Evolutionary conservation across 2,888 invertebrate species (phyloP), one percentile per base, ranked within the genome.

Genomic region (Calephelis perditalis): DNA sequence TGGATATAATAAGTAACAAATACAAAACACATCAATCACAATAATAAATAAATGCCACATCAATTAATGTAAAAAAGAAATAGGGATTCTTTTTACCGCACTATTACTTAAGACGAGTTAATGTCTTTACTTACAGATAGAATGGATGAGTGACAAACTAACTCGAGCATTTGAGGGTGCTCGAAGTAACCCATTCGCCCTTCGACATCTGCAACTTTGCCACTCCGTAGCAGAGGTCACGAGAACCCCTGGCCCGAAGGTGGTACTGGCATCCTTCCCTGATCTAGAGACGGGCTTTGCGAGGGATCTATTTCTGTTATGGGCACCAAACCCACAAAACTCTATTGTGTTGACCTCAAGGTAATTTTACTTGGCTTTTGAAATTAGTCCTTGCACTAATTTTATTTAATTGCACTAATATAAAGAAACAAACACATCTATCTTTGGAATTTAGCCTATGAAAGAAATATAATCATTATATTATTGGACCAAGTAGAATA

Each of bases 71-170:
- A n/a, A n/a, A n/a, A n/a, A n/a, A n/a, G n/a, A n/a, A n/a, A n/a
- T n/a, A n/a, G n/a, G n/a, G n/a, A n/a, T n/a, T n/a, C n/a, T n/a
- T n/a, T n/a, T n/a, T n/a, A n/a, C n/a, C n/a, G n/a, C n/a, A n/a
- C n/a, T n/a, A n/a, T n/a, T n/a, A n/a, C n/a, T n/a, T n/a, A 26
- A 1, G 1, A 26, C 3, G 3, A 2, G 3, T 26, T 26, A 26
- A 26, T 26, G 9, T 15, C 11, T 37, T 10, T 7, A 45, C 49
- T 71, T 72, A 10, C 82, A 96, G 92, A 98, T 99, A 69, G 99
- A 99, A 86, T 99, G 99, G 99, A 99, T 99, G 99, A 98, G 98
- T 77, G 99, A 99, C 77, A 99, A 99, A 77, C 89, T 99, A 52
- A 98, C 99, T 92, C 94, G 97, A 64, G 95, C 95, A 59, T 97